Percentiles rank a stretch among this genome's conserved stretches.
phyloP scores from a whole-genome alignment of 2,888 invertebrate genomes.

The Tetragnatha montana region DNA sequence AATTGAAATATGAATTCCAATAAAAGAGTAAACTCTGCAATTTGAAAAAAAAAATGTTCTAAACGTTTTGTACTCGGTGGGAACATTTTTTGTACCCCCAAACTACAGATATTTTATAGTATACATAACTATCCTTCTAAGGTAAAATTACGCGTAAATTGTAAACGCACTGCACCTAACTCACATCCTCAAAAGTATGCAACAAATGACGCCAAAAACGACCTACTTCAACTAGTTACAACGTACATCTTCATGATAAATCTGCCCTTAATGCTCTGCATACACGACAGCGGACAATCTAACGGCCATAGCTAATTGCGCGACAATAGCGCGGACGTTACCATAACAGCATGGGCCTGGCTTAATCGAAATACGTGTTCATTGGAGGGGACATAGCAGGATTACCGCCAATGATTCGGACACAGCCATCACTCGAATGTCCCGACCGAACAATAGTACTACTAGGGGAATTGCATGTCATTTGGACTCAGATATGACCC shows the following conservation, averaged over 20 bases:
- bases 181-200: too few species aligned
- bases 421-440: background rate
- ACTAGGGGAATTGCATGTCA: constrained; percentile 21
- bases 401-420: constrained; percentile 24
- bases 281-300: background rate
- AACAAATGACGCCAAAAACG: too few species aligned
- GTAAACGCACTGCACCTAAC: too few species aligned
- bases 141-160: too few species aligned
- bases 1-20: too few species aligned
- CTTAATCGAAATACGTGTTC: constrained; percentile 43
- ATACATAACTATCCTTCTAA: too few species aligned
- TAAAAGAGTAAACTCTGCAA: too few species aligned
- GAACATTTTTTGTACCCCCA: too few species aligned
- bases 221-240: too few species aligned
- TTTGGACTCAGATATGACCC: constrained; percentile 18
- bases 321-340: constrained; percentile 32
- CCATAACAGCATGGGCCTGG: constrained; percentile 10
- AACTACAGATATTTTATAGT: too few species aligned
- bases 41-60: too few species aligned
- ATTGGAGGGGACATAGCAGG: constrained; percentile 14
- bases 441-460: constrained; percentile 3
- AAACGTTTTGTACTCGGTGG: too few species aligned
- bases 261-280: background rate
- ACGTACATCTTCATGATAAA: background rate
- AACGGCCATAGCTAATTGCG: constrained; percentile 17